Evolutionary conservation across 1,140 invertebrate species (phyloP).

Genomic region (Globodera ellingtonae): DNA sequence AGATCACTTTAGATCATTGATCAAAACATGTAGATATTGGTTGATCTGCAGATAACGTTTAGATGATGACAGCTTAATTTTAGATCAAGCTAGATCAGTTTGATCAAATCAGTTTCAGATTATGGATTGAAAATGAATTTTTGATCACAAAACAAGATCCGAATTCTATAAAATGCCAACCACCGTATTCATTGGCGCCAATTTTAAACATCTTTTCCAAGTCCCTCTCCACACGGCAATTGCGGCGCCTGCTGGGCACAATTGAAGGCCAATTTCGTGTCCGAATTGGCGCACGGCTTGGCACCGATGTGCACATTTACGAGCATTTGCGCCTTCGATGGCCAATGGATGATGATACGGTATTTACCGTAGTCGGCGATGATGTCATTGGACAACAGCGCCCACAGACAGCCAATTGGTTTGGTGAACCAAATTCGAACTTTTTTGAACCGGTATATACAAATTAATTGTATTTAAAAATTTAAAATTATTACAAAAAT

Average conservation of each 20-base stretch:
- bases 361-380: not conserved
- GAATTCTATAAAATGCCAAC: not conserved
- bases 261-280: constrained; percentile 19
- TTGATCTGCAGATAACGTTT: no score
- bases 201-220: not conserved
- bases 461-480: not conserved
- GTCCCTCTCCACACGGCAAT: not conserved
- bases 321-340: not conserved
- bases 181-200: not conserved
- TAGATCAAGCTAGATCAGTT: no score
- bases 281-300: not conserved
- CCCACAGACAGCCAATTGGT: not conserved
- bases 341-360: not conserved
- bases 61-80: no score
- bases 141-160: no score
- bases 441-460: constrained; percentile 16
- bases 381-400: not conserved
- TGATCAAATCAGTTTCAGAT: no score
- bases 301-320: not conserved
- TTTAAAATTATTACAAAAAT: no score
- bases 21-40: no score
- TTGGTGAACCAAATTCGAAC: constrained; percentile 22
- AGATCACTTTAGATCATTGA: no score
- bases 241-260: not conserved
- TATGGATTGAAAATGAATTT: no score